These are phyloP conservation scores for Teleiodes luculella DNA, from an alignment of 2,888 invertebrate genomes.

Conservation along the genomic window DNA sequence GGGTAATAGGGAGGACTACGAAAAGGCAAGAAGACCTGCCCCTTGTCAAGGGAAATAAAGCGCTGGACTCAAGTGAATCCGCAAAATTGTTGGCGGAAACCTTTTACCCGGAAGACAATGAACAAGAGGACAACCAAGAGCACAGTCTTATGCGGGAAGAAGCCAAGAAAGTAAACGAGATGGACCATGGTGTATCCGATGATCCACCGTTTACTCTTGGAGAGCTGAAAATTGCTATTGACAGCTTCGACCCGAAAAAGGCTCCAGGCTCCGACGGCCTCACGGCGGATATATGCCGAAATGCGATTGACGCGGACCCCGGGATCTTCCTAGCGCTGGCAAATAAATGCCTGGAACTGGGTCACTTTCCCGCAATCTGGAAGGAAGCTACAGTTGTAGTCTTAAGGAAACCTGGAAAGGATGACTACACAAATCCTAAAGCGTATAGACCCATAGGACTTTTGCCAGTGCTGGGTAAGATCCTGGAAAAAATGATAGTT, in stretches of 20 bases:
- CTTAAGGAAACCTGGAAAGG: too few relatives aligned
- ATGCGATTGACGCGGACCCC: not conserved
- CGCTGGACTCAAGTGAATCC: too few relatives aligned
- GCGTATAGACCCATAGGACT: conserved; percentile 14
- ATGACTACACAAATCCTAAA: conserved; percentile 14
- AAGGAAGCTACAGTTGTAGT: too few relatives aligned
- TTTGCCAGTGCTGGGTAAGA: not conserved
- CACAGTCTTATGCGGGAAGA: too few relatives aligned
- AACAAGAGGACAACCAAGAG: too few relatives aligned
- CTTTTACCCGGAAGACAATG: too few relatives aligned
- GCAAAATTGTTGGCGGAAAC: too few relatives aligned
- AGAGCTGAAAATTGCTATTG: conserved; percentile 1
- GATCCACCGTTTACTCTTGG: not conserved
- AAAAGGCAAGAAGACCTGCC: conserved; percentile 2
- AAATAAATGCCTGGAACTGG: not conserved
- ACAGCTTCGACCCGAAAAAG: conserved; percentile 14
- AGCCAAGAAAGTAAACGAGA: too few relatives aligned
- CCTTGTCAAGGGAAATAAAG: not conserved
- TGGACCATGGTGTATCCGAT: too few relatives aligned
- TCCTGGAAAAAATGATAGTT: not conserved
- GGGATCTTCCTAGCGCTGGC: not conserved
- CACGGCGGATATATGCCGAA: conserved; percentile 13
- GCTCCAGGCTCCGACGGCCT: conserved; percentile 18
- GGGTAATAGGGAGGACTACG: conserved; percentile 10
- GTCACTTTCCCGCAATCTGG: not conserved